Evolutionary conservation across 2,113 vertebrate genomes (phyloP), one percentile per base, ranked within the genome.

Genomic region (Lepisosteus osseus): DNA sequence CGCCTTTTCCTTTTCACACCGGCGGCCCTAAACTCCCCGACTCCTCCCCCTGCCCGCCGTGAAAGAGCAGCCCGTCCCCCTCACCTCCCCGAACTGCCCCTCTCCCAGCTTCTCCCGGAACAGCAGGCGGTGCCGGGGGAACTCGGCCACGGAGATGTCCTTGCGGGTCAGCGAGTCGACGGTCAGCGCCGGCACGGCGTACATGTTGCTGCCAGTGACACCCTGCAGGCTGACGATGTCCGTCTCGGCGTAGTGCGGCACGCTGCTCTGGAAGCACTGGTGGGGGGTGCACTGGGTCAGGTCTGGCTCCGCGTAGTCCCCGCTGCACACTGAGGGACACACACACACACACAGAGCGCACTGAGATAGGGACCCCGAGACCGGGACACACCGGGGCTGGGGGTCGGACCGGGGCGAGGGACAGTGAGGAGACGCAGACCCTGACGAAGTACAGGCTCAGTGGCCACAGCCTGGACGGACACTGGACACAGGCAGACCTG

Each of bases 1-100:
- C n/a, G 43, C 41, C 12, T 44, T 29, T 43, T 41, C n/a, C 61
- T 15, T 13, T 11, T 71, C 43, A 45, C 9, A 1, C 8, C 61
- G 29, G 17, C 3, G 8, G 44, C n/a, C 12, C 55, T n/a, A 11
- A n/a, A 14, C 51, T 65, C 29, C 17, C 41, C 3, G 8, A 13
- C 44, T 42, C 29, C 44, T 42, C 15, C 6, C 17, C 45, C 17
- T 17, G 42, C 7, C 13, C 9, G 54, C 54, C 8, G 3, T 1
- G 40, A 3, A 12, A 41, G 8, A 1, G n/a, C 41, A 57, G 47
- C 57, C 1, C 0, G 0, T n/a, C 3, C 6, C 82, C 6, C 82
- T 68, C 79, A 94, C 93, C 92, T 95, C 93, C 67, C 93, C 93
- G 29, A 95, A 95, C 79, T 94, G 93, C 0, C 94, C 94, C 85